Evolutionary conservation across 53 echinoderm and acorn worm genomes (phyloP), one percentile per base, ranked within the genome.

Genomic region (Arbacia lixula): DNA sequence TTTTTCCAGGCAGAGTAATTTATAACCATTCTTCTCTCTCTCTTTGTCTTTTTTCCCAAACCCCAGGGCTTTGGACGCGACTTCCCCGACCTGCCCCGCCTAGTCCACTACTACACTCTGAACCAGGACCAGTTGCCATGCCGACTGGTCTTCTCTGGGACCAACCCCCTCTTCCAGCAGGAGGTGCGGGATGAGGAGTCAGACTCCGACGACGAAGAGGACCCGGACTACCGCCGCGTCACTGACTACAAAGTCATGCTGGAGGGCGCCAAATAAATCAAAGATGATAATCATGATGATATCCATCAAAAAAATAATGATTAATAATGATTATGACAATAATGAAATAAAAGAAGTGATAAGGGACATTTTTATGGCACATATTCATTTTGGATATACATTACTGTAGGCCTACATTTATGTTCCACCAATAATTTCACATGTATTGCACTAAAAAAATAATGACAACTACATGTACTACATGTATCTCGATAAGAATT

Each of bases 11-110:
- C 32, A 10, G 14, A 14, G 14, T 46, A 14, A 46, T 46, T 46
- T 46, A 46, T 46, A 46, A 46, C 8, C 6, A 28, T 27, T 25
- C 49, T 49, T 50, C 6, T 49, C 46, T 49, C 27, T 11, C 20
- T 0, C 22, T 65, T 66, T 46, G 21, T 63, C 16, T 37, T n/a
- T n/a, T 29, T 34, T 12, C 42, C 20, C 20, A 30, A 56, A 49
- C 28, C 14, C 39, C 91, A 97, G 99, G 99, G 99, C 51, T 99
- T 94, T 89, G 99, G 94, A 10, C 83, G 94, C 46, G 99, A 99
- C 55, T 99, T 99, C 74, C 87, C 90, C 1, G 99, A 99, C 73
- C 83, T 99, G 37, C 94, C 99, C 17, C 85, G 92, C n/a, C 91
- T 99, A 25, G 92, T 94, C 41, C 91, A 99, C 60, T 89, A 95